Percentiles rank a stretch among this genome's conserved stretches.
Conservation (phyloP, 2,888 invertebrate genomes). For the Spilosoma lubricipeda region DNA sequence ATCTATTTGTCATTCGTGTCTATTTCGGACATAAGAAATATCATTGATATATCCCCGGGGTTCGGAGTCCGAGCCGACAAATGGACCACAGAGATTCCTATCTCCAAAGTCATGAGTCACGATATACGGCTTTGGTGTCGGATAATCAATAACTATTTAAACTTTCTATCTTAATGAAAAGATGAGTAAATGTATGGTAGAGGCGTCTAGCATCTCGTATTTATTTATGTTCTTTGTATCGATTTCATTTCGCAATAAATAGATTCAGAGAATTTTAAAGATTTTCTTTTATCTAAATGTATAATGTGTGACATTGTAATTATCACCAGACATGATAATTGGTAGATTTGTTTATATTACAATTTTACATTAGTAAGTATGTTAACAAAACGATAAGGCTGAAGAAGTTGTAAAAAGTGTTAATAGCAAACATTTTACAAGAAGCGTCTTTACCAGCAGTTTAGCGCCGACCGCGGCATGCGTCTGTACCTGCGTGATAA, state of each 20-base stretch:
- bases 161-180: conserved; percentile 3
- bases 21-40: conserved; percentile 31
- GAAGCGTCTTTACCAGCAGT: too few relatives aligned
- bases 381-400: too few relatives aligned
- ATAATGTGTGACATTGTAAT: neutral
- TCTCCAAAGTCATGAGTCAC: conserved; percentile 45
- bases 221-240: neutral
- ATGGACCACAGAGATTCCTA: conserved; percentile 48
- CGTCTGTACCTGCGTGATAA: too few relatives aligned
- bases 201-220: neutral
- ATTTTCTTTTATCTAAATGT: neutral
- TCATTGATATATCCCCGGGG: conserved; percentile 37
- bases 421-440: too few relatives aligned
- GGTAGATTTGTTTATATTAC: too few relatives aligned
- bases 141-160: conserved; percentile 29
- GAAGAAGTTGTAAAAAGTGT: too few relatives aligned
- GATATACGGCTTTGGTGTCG: conserved; percentile 31
- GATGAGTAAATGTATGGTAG: neutral
- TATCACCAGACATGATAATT: too few relatives aligned
- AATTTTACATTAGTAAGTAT: too few relatives aligned
- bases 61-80: conserved; percentile 32
- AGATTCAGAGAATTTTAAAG: neutral
- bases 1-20: conserved; percentile 46
- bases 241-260: neutral
- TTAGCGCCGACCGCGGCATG: too few relatives aligned